phyloP scores from a whole-genome alignment of 2,113 vertebrate genomes.

The Pagrus major region DNA sequence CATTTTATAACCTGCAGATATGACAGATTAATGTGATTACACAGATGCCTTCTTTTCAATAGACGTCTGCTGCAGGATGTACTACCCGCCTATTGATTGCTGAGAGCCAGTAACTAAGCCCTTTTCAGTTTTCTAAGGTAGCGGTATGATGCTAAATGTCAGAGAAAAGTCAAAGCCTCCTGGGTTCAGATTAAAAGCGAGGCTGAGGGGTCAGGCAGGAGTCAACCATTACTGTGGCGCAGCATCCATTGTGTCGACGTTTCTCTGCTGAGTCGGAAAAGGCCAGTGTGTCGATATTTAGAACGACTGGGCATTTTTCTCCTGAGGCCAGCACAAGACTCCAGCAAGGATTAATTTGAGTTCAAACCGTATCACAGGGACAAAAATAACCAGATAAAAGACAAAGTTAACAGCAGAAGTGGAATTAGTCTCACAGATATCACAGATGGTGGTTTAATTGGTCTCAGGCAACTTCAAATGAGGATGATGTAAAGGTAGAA shows the following conservation, averaged over 20 bases:
- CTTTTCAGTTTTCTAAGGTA: conserved; percentile 30
- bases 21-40: conserved; percentile 4
- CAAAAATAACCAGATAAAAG: neutral
- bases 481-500: conserved; percentile 30
- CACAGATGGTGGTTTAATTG: neutral
- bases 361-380: conserved; percentile 6
- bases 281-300: conserved; percentile 25
- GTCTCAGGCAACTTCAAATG: neutral
- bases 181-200: conserved; percentile 54
- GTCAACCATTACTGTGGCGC: conserved; percentile 32
- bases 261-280: conserved; percentile 21
- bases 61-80: conserved; percentile 16
- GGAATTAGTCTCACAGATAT: neutral
- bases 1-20: neutral
- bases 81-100: conserved; percentile 46
- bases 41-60: neutral
- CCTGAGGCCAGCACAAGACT: neutral
- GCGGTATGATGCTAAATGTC: conserved; percentile 62
- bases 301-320: conserved; percentile 3
- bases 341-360: neutral
- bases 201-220: conserved; percentile 53
- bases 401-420: neutral
- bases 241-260: neutral
- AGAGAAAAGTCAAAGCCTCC: conserved; percentile 73
- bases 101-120: conserved; percentile 17